Percentiles rank a stretch among this genome's conserved stretches.
These are phyloP conservation scores for Condylura cristata DNA, from an alignment of 2,113 vertebrate genomes.

Conservation along the genomic window DNA sequence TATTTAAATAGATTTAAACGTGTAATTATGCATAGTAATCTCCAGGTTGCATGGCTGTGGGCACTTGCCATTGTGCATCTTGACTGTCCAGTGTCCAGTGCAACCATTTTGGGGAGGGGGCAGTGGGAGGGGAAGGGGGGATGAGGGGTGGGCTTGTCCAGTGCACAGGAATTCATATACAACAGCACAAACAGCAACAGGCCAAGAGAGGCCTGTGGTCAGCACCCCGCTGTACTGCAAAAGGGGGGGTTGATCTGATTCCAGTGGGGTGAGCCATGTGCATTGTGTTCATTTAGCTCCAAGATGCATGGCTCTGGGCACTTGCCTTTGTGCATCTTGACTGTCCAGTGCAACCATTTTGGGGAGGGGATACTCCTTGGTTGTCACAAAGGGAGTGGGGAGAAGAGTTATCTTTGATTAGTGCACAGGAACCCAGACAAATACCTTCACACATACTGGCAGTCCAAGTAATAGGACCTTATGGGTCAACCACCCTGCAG, in stretches of 20 bases:
- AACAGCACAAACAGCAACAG: neutral
- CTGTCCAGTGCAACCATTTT: neutral
- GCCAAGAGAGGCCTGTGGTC: neutral
- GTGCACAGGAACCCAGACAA: slow-evolving; percentile 6
- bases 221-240: neutral
- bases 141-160: neutral
- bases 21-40: neutral
- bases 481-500: neutral
- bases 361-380: neutral
- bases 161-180: neutral
- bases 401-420: neutral
- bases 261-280: neutral
- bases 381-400: neutral
- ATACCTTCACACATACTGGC: neutral
- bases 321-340: neutral
- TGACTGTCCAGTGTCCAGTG: neutral
- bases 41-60: neutral
- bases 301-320: neutral
- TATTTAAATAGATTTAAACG: neutral
- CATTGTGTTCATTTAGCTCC: neutral
- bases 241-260: neutral
- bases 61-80: neutral
- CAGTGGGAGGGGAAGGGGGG: neutral
- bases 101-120: neutral
- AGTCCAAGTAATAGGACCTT: neutral